A percentile compares a stretch with the other conserved stretches of the same genome.
These are phyloP conservation scores for Actenoides lindsayi DNA, from an alignment of 2,113 vertebrate species.

Conservation along the genomic window DNA sequence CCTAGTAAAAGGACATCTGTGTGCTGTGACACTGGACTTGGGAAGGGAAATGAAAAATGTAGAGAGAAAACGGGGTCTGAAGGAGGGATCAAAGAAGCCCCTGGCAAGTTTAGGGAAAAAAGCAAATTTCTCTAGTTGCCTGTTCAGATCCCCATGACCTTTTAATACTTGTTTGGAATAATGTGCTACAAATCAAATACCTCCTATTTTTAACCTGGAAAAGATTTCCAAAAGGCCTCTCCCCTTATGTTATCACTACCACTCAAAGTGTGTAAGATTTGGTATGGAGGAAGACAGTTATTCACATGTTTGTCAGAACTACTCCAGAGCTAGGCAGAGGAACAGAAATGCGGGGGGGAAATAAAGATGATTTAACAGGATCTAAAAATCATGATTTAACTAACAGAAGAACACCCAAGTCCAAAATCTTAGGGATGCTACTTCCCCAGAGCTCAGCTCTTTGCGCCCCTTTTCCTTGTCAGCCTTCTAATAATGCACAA, in stretches of 20 bases:
- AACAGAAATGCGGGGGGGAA: background rate
- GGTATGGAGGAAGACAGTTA: background rate
- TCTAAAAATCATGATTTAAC: background rate
- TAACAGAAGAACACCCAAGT: background rate
- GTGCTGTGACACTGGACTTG: fast-evolving
- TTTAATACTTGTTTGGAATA: background rate
- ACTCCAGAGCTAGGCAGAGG: background rate
- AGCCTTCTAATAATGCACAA: background rate
- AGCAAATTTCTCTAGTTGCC: background rate
- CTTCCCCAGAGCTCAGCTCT: background rate
- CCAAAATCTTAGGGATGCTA: background rate
- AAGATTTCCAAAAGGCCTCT: background rate
- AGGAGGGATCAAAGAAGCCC: background rate
- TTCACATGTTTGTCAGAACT: background rate
- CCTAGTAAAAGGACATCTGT: background rate
- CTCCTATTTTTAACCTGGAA: background rate
- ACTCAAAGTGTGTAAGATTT: background rate
- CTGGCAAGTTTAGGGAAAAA: background rate
- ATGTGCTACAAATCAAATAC: background rate
- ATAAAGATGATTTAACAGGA: background rate
- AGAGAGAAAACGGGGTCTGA: background rate
- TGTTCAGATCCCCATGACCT: background rate
- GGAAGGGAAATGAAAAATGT: background rate
- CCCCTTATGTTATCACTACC: background rate
- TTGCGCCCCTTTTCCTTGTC: background rate